A percentile compares a stretch with the other conserved stretches of the same genome.
Conservation (phyloP, 1,140 invertebrate genomes). For the Cyclargus thomasi region DNA sequence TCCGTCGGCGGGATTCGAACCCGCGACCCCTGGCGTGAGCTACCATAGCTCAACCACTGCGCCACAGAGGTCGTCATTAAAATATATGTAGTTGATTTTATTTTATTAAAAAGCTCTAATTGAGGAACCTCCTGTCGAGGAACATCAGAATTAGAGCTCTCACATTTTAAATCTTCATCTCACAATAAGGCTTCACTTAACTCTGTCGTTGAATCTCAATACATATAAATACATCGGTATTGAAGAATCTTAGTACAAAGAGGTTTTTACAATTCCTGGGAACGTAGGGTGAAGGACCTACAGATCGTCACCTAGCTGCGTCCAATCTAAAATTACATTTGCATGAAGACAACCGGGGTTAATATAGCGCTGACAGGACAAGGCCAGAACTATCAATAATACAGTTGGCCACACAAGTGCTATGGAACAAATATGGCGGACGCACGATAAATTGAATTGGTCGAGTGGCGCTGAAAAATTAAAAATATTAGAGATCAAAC, state of each 20-base stretch:
- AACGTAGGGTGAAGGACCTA: slow-evolving; percentile 8
- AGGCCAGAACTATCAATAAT: slow-evolving; percentile 31
- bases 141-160: too few relatives aligned
- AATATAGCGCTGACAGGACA: slow-evolving; percentile 39
- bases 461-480: background rate
- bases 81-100: too few relatives aligned
- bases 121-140: too few relatives aligned
- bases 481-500: too few relatives aligned
- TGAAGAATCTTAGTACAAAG: background rate
- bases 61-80: too few relatives aligned
- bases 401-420: slow-evolving; percentile 14
- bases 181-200: too few relatives aligned
- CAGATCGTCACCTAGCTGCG: slow-evolving; percentile 30
- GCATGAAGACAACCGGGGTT: slow-evolving; percentile 34
- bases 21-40: too few relatives aligned
- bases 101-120: too few relatives aligned
- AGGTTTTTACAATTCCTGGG: background rate
- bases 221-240: background rate
- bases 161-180: too few relatives aligned
- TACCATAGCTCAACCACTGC: too few relatives aligned
- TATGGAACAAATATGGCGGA: background rate
- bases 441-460: background rate
- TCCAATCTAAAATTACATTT: slow-evolving; percentile 41
- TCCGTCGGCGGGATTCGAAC: too few relatives aligned
- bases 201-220: too few relatives aligned